These are phyloP conservation scores for Xyrichtys novacula DNA, from an alignment of 2,797 vertebrate species.

Conservation along the genomic window DNA sequence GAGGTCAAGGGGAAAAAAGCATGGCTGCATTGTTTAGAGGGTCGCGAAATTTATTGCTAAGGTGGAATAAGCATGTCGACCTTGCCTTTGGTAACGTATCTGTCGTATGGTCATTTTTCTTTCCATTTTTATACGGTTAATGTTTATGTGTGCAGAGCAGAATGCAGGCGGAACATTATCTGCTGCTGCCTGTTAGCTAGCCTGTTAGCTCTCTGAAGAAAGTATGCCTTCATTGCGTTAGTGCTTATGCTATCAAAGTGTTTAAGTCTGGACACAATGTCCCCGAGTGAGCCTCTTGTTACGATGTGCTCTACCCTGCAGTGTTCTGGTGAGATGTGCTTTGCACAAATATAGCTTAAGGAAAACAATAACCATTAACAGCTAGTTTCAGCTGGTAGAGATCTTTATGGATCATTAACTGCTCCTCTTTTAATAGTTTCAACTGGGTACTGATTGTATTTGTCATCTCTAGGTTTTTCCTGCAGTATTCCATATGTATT, in stretches of 20 bases:
- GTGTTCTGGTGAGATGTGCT: background rate
- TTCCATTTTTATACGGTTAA: background rate
- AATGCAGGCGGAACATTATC: background rate
- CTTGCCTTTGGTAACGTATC: conserved; percentile 81
- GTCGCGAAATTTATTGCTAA: conserved; percentile 74
- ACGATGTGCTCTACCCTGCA: conserved; percentile 1
- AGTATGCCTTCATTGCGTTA: conserved; percentile 9
- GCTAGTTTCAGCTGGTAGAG: background rate
- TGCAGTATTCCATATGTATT: background rate
- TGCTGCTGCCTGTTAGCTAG: conserved; percentile 60
- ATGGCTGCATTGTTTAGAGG: conserved; percentile 86
- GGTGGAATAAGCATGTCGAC: conserved; percentile 80
- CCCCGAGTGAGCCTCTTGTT: conserved; percentile 9
- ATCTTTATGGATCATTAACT: background rate
- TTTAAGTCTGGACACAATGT: conserved; percentile 35
- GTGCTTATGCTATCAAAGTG: background rate
- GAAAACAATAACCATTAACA: background rate
- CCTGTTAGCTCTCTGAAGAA: conserved; percentile 55
- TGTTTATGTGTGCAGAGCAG: background rate
- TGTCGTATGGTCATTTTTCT: background rate
- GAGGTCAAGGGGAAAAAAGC: conserved; percentile 83
- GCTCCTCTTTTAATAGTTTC: background rate
- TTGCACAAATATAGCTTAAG: background rate
- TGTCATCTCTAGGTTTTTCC: background rate
- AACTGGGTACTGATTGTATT: background rate